These are phyloP conservation scores for Xiphydria camelus DNA, from an alignment of 2,888 invertebrate species.

Conservation along the genomic window DNA sequence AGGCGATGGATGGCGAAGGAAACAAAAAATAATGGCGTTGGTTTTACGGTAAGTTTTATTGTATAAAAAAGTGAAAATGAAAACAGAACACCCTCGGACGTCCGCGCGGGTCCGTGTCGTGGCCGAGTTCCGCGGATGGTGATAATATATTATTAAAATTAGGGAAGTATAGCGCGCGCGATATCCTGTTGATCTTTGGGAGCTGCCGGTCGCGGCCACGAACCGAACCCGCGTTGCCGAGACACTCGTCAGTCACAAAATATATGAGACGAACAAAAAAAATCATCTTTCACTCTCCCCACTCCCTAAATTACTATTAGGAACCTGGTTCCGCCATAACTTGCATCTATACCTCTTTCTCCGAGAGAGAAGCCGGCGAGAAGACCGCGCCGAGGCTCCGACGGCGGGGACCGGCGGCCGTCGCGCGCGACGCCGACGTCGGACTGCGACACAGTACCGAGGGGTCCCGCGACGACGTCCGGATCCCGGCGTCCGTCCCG, in stretches of 20 bases:
- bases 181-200: slow-evolving; percentile 44
- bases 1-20: slow-evolving; percentile 23
- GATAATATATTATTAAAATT: slow-evolving; percentile 35
- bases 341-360: slow-evolving; percentile 17
- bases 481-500: not conserved
- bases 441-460: no score
- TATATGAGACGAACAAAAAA: slow-evolving; percentile 25
- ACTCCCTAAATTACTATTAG: slow-evolving; percentile 37
- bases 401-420: no score
- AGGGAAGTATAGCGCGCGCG: slow-evolving; percentile 25
- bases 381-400: slow-evolving; percentile 21
- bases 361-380: slow-evolving; percentile 20
- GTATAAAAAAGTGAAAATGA: slow-evolving; percentile 49
- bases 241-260: slow-evolving; percentile 49
- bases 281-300: slow-evolving; percentile 34
- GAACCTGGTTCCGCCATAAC: slow-evolving; percentile 21
- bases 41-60: slow-evolving; percentile 46
- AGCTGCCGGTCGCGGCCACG: slow-evolving; percentile 38
- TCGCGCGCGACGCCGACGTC: no score
- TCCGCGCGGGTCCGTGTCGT: slow-evolving; percentile 36
- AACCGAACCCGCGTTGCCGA: slow-evolving; percentile 39
- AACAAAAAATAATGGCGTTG: slow-evolving; percentile 23
- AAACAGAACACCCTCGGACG: slow-evolving; percentile 43
- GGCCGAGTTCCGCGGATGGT: slow-evolving; percentile 30
- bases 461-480: no score